Percentiles rank a stretch among this genome's conserved stretches.
phyloP scores from a whole-genome alignment of 2,888 invertebrate genomes.

The Caenorhabditis angaria region DNA sequence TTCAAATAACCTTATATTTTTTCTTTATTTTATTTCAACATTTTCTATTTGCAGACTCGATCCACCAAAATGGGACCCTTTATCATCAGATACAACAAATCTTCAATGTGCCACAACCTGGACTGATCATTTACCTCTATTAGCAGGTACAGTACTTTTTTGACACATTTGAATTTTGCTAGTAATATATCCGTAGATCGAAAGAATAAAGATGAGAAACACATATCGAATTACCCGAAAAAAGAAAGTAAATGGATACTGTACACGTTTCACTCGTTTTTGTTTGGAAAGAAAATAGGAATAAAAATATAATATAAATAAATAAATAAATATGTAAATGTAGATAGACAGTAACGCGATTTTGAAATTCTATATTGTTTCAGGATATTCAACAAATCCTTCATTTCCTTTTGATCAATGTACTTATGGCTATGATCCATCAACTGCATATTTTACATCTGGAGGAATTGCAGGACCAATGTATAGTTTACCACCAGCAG shows the following conservation, averaged over 20 bases:
- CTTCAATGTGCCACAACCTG: constrained; percentile 44
- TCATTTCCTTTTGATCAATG: constrained; percentile 50
- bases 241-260: constrained; percentile 5
- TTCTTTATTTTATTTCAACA: constrained; percentile 16
- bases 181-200: constrained; percentile 14
- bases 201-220: not conserved
- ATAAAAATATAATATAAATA: not conserved
- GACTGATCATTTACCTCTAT: constrained; percentile 59
- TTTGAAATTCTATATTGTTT: constrained; percentile 14
- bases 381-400: constrained; percentile 47
- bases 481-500: constrained; percentile 55
- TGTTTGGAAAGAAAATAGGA: not conserved
- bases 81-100: constrained; percentile 18
- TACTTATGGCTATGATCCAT: constrained; percentile 46
- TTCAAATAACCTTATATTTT: not conserved
- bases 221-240: not conserved
- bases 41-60: constrained; percentile 31
- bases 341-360: not conserved
- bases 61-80: constrained; percentile 49
- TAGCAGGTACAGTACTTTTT: constrained; percentile 49
- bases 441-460: constrained; percentile 33
- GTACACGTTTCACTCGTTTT: not conserved
- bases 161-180: constrained; percentile 10
- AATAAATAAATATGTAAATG: not conserved
- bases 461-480: constrained; percentile 36